phyloP scores from a whole-genome alignment of 2,888 invertebrate species.

The Malthinus flaveolus region DNA sequence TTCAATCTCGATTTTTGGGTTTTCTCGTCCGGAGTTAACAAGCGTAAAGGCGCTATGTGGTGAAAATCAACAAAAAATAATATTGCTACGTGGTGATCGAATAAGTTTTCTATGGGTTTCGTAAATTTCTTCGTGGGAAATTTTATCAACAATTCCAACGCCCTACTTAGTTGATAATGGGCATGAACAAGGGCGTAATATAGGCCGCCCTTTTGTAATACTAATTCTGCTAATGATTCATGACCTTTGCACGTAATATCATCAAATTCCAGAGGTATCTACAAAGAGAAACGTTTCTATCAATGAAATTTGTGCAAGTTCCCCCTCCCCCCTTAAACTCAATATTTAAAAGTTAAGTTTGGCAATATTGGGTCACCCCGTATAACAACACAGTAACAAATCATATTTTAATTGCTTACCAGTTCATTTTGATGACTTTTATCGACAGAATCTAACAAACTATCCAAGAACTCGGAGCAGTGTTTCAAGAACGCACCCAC shows the following conservation, averaged over 20 bases:
- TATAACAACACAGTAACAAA: no score
- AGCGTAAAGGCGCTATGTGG: conserved; percentile 60
- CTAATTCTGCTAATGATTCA: conserved; percentile 72
- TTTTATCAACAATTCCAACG: conserved; percentile 76
- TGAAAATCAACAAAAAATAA: conserved; percentile 59
- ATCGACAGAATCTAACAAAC: conserved; percentile 54
- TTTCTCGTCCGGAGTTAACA: conserved; percentile 69
- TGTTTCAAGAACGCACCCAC: conserved; percentile 59
- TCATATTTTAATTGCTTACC: conserved; percentile 7
- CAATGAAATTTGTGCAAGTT: neutral
- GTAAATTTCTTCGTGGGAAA: conserved; percentile 68
- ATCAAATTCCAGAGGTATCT: conserved; percentile 58
- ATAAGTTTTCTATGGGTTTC: conserved; percentile 75
- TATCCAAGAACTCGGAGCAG: conserved; percentile 56
- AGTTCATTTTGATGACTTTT: conserved; percentile 42
- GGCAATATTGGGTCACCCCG: no score
- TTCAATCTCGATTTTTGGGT: conserved; percentile 69
- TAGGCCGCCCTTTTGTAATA: conserved; percentile 73
- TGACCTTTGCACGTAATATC: conserved; percentile 68
- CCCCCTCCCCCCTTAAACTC: no score
- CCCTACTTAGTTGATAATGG: conserved; percentile 78
- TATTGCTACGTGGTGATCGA: conserved; percentile 70
- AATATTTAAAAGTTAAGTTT: no score
- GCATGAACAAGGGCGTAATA: conserved; percentile 77
- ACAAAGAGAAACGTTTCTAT: neutral